These are phyloP conservation scores for Diarsia brunnea DNA, from an alignment of 2,888 invertebrate genomes.

Conservation along the genomic window DNA sequence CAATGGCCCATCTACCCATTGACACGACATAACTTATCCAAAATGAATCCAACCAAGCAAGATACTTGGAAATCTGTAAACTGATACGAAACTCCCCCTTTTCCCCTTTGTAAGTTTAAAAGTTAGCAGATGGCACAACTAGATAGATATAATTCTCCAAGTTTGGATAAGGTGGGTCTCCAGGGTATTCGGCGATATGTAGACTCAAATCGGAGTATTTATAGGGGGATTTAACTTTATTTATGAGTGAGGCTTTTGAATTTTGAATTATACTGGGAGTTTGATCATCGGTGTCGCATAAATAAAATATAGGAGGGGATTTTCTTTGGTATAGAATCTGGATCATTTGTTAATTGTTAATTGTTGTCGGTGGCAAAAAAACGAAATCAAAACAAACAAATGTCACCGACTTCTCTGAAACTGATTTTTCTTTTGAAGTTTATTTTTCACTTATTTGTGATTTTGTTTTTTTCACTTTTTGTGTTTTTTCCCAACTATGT, in stretches of 20 bases:
- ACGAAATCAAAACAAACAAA: no score
- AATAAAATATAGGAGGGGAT: neutral
- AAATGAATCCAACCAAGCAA: slow-evolving; percentile 49
- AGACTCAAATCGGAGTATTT: slow-evolving; percentile 54
- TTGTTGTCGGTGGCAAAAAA: no score
- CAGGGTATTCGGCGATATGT: slow-evolving; percentile 55
- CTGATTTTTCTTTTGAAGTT: no score
- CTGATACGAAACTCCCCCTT: slow-evolving; percentile 60
- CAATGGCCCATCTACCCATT: slow-evolving; percentile 12
- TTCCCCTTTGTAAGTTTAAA: slow-evolving; percentile 65
- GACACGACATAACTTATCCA: slow-evolving; percentile 32
- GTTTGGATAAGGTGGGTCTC: slow-evolving; percentile 61
- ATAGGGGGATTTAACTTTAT: slow-evolving; percentile 32
- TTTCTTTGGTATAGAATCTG: neutral
- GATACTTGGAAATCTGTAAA: slow-evolving; percentile 53
- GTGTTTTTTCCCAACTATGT: no score
- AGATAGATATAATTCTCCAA: slow-evolving; percentile 66
- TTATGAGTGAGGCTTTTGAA: slow-evolving; percentile 31
- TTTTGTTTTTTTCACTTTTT: no score
- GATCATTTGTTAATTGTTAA: no score
- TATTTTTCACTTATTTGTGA: no score
- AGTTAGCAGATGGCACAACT: slow-evolving; percentile 63
- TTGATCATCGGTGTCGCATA: neutral
- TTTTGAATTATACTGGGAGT: slow-evolving; percentile 31
- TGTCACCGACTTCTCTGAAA: no score